A percentile compares a stretch with the other conserved stretches of the same genome.
phyloP scores from a whole-genome alignment of 2,888 invertebrate species.

The Adelphocoris suturalis region DNA sequence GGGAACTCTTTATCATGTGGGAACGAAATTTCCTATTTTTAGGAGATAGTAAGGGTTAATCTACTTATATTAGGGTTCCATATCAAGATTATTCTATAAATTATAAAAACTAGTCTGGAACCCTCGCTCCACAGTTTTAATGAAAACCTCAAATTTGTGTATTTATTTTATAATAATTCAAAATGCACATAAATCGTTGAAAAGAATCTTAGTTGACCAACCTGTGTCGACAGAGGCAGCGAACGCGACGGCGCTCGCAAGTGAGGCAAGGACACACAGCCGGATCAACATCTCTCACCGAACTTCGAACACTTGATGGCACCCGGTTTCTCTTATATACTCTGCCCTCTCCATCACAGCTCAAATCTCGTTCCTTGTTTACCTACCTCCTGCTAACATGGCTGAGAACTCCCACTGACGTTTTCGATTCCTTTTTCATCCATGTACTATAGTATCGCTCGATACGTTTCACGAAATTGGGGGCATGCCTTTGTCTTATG shows the following conservation, averaged over 20 bases:
- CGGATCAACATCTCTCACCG: constrained; percentile 62
- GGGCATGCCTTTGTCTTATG: no score
- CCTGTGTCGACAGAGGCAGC: constrained; percentile 57
- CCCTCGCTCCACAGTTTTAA: no score
- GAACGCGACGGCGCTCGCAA: constrained; percentile 54
- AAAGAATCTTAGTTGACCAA: not conserved
- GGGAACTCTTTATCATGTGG: no score
- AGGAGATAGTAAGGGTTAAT: no score
- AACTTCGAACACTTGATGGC: not conserved
- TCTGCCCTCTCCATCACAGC: constrained; percentile 11
- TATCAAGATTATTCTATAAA: no score
- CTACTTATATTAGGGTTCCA: no score
- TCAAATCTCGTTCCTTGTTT: constrained; percentile 22
- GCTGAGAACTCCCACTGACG: not conserved
- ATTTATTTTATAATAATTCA: not conserved
- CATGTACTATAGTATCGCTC: not conserved
- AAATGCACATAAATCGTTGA: not conserved
- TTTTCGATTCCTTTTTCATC: constrained; percentile 2
- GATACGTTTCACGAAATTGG: no score
- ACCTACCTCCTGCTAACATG: constrained; percentile 14
- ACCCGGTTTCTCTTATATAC: constrained; percentile 47
- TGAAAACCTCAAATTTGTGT: not conserved
- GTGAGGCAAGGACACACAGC: constrained; percentile 35
- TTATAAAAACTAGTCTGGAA: no score
- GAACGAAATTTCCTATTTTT: no score